phyloP scores from a whole-genome alignment of 2,888 invertebrate species.

The Volucella inanis region DNA sequence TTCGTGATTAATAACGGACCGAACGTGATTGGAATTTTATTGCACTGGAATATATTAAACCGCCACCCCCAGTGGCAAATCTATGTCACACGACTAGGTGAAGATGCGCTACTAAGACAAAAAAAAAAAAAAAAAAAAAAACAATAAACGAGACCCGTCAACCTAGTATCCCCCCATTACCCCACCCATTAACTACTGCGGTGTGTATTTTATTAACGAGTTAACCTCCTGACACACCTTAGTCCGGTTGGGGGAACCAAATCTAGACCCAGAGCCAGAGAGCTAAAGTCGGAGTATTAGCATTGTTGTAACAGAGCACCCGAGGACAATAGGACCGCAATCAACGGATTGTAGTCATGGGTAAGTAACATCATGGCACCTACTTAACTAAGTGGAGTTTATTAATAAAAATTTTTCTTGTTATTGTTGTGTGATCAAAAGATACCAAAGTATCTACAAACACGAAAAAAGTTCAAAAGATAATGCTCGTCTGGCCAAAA shows the following conservation, averaged over 20 bases:
- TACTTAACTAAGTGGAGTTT: slow-evolving; percentile 63
- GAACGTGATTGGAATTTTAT: slow-evolving; percentile 70
- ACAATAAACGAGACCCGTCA: slow-evolving; percentile 6
- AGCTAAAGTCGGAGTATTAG: slow-evolving; percentile 20
- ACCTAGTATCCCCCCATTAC: slow-evolving; percentile 30
- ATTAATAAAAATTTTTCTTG: slow-evolving; percentile 42
- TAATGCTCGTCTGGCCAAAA: slow-evolving; percentile 22
- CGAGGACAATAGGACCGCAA: slow-evolving; percentile 65
- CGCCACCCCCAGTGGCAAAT: slow-evolving; percentile 13
- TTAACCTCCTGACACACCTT: slow-evolving; percentile 74
- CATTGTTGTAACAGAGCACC: slow-evolving; percentile 35
- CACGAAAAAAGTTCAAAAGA: slow-evolving; percentile 54
- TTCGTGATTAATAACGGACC: slow-evolving; percentile 71
- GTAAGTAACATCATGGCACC: slow-evolving; percentile 64
- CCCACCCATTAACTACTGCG: slow-evolving; percentile 9
- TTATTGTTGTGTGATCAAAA: slow-evolving; percentile 5
- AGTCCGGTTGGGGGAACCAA: slow-evolving; percentile 1
- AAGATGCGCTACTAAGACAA: slow-evolving; percentile 58
- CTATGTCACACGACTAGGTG: slow-evolving; percentile 64
- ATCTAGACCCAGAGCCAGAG: too few relatives aligned
- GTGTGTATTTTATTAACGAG: slow-evolving; percentile 62
- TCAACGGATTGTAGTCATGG: slow-evolving; percentile 65
- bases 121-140: not conserved
- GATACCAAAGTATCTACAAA: slow-evolving; percentile 62
- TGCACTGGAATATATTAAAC: slow-evolving; percentile 17